Evolutionary conservation across 2,888 invertebrate species (phyloP), one percentile per base, ranked within the genome.

Genomic region (Eretmocerus hayati): DNA sequence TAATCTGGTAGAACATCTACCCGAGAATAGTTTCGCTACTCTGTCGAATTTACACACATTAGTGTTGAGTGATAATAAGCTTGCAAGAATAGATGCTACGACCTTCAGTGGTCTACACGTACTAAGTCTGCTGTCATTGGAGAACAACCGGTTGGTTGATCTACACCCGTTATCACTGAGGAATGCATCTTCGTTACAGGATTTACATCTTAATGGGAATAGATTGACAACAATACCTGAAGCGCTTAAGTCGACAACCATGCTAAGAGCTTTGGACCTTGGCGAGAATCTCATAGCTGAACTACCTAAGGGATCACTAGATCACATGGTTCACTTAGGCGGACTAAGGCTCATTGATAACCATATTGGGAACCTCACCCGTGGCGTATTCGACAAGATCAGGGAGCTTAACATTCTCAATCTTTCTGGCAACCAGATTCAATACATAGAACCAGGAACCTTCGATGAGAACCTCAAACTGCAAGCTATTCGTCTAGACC

Each of bases 321-420:
- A 81, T 68, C 81, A 84, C 58, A 80, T 91, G 78, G 80, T 81
- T 60, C 85, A 87, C 64, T 80, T 93, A 67, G 85, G 85, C 64
- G 85, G 88, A 19, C 75, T 93, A 50, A 78, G 90, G 62, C 73
- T 93, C 51, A 89, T 90, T 22, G 87, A 88, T 73, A 93, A 93
- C 71, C 84, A 85, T 68, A 87, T 86, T 61, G 83, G 83, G 47
- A 86, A 84, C 68, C 84, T 86, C 48, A 83, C 82, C 48, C 87
- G 82, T 75, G 88, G 85, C 33, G 84, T 85, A 43, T 87, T 90
- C 66, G 83, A 83, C 63, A 83, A 83, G 72, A 82, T 90, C 79
- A 78, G 80, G 20, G 81, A 85, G 19, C 73, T 92, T 41, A 87
- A 87, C 74, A 87, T 87, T 58, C 75, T 92, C 53, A 90, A 90